Percentiles rank a stretch among this genome's conserved stretches.
phyloP scores from a whole-genome alignment of 2,888 invertebrate species.

The Deroplatys truncata region DNA sequence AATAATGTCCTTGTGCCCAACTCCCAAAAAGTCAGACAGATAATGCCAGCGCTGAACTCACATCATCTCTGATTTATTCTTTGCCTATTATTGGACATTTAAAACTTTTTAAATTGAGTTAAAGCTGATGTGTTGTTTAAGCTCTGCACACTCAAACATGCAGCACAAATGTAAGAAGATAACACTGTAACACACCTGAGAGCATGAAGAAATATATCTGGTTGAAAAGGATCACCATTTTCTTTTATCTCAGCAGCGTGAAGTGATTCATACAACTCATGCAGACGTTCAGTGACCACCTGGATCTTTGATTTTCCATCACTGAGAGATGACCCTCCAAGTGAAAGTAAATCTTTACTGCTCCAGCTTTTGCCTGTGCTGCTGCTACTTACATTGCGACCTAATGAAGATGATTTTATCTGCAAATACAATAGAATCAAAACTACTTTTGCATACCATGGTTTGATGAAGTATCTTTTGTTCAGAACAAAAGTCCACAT shows the following conservation, averaged over 20 bases:
- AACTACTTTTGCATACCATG: not conserved
- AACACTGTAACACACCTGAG: conserved; percentile 55
- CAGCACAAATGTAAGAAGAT: not conserved
- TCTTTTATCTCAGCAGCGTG: conserved; percentile 70
- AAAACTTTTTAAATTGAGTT: too few relatives aligned
- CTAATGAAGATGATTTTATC: conserved; percentile 67
- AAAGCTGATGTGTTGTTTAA: too few relatives aligned
- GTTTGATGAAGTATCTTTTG: too few relatives aligned
- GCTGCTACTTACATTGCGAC: conserved; percentile 69
- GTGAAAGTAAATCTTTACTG: conserved; percentile 70
- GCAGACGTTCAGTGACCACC: conserved; percentile 77
- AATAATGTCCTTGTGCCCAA: too few relatives aligned
- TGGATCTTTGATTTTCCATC: conserved; percentile 43
- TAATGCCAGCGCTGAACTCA: too few relatives aligned
- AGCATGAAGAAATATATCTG: conserved; percentile 75
- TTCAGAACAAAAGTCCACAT: too few relatives aligned
- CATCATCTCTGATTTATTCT: too few relatives aligned
- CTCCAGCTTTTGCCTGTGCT: conserved; percentile 67
- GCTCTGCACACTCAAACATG: too few relatives aligned
- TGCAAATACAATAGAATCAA: conserved; percentile 30
- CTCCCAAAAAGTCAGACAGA: too few relatives aligned
- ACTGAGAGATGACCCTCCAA: conserved; percentile 41
- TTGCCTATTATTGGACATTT: too few relatives aligned
- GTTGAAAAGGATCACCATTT: conserved; percentile 73
- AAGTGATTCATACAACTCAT: conserved; percentile 72